Evolutionary conservation across 92 coral and sea anemone genomes (phyloP).

Genomic region (Chrysogorgia sp.): DNA sequence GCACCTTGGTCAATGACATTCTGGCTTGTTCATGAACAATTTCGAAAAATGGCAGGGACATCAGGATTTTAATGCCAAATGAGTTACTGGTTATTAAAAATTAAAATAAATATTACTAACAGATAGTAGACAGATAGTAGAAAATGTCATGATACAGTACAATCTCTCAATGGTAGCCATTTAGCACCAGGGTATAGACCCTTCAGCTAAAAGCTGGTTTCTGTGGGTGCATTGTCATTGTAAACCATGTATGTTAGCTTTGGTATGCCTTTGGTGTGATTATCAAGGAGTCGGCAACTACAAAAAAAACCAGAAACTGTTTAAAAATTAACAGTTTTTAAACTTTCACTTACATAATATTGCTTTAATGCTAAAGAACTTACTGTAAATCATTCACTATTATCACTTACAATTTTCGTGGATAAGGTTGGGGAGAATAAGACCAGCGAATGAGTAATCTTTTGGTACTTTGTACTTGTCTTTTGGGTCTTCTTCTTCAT

Average conservation of each 20-base stretch:
- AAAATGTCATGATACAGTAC: too few relatives aligned
- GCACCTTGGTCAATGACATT: slow-evolving; percentile 99
- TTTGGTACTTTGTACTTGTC: slow-evolving; percentile 35
- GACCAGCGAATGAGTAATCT: slow-evolving; percentile 81
- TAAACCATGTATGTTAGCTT: slow-evolving; percentile 40
- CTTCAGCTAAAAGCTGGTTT: too few relatives aligned
- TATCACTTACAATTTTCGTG: slow-evolving; percentile 74
- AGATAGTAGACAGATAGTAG: too few relatives aligned
- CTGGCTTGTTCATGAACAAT: slow-evolving; percentile 93
- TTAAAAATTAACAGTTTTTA: background rate
- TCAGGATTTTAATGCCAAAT: slow-evolving; percentile 75
- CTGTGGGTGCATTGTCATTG: too few relatives aligned
- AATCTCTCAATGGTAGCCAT: too few relatives aligned
- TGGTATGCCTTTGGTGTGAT: slow-evolving; percentile 88
- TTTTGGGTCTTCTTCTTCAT: slow-evolving; percentile 44
- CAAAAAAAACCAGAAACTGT: slow-evolving; percentile 27
- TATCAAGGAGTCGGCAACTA: slow-evolving; percentile 91
- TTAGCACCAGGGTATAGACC: too few relatives aligned
- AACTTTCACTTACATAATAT: background rate
- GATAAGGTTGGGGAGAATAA: slow-evolving; percentile 80
- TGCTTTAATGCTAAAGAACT: too few relatives aligned
- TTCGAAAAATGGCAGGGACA: slow-evolving; percentile 77
- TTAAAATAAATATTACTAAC: too few relatives aligned
- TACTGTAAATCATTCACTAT: background rate
- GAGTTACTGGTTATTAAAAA: too few relatives aligned